Evolutionary conservation across 2,113 vertebrate genomes (phyloP), one percentile per base, ranked within the genome.

Genomic region (Isurus oxyrinchus): DNA sequence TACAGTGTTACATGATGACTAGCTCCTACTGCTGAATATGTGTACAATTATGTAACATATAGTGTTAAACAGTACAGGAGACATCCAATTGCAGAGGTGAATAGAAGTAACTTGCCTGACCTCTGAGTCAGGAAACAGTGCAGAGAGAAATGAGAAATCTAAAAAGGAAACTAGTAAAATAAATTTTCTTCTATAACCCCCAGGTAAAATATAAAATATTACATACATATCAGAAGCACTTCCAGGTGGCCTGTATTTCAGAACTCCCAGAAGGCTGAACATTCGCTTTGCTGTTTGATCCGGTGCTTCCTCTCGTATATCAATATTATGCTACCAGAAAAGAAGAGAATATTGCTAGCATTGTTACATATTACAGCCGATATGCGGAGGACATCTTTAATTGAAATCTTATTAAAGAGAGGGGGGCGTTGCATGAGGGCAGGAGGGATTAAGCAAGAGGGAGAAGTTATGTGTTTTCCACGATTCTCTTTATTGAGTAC

Each of bases 241-340:
- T 96, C 98, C 98, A 63, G 98, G 98, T 96, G 99, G 99, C 97
- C 98, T 99, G 97, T 99, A 99, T 96, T 99, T 99, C 95, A 99
- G 98, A 98, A 99, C 98, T 86, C 98, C 98, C 94, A 99, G 98
- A 95, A 99, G 97, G 93, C 97, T 98, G 97, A 98, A 98, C 98
- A 99, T 99, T 94, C 99, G 98, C 97, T 99, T 99, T 35, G 98
- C 98, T 86, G 99, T 99, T 96, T 99, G 99, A 96, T 99, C 99
- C 0, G 99, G 99, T 97, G 98, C 98, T 97, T 99, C 99, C 97
- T 99, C 99, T 97, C 99, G 98, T 97, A 99, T 99, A 97, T 99
- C 99, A 49, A 99, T 97, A 96, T 98, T 97, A 97, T 99, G 99
- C 99, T 99, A 97, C 96, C 97, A 19, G 90, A 96, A 96, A 96